Evolutionary conservation across 2,888 invertebrate genomes (phyloP).

Genomic region (Linnaemya tessellans): DNA sequence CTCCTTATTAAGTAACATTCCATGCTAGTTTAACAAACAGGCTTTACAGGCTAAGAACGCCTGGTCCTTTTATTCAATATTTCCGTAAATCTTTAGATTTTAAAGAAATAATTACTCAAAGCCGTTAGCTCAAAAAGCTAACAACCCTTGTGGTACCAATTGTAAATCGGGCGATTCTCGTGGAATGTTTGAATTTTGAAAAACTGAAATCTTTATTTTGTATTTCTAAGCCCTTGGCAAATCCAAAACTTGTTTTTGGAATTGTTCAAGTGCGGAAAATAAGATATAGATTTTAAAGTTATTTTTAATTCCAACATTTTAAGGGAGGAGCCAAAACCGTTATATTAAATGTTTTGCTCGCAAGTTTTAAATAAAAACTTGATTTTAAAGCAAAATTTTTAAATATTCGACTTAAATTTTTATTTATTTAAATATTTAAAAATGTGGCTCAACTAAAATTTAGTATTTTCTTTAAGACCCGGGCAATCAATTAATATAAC

Average conservation of each 20-base stretch:
- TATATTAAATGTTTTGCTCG: conserved; percentile 36
- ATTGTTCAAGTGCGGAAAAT: not conserved
- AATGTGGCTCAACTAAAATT: not conserved
- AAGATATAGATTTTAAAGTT: conserved; percentile 35
- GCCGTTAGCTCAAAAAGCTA: not conserved
- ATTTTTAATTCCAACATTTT: conserved; percentile 20
- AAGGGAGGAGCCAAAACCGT: conserved; percentile 32
- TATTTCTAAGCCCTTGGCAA: not conserved
- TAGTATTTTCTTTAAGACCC: conserved; percentile 11
- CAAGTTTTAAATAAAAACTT: conserved; percentile 4
- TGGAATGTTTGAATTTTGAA: conserved; percentile 29
- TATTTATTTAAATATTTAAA: conserved; percentile 35
- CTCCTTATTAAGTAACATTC: conserved; percentile 25
- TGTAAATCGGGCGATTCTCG: not conserved
- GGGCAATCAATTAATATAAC: conserved; percentile 42
- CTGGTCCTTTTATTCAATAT: conserved; percentile 29
- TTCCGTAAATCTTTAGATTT: conserved; percentile 42
- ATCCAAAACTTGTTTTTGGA: conserved; percentile 10
- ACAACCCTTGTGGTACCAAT: conserved; percentile 42
- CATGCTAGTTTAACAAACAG: conserved; percentile 62
- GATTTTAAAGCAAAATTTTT: conserved; percentile 73
- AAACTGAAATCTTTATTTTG: conserved; percentile 12
- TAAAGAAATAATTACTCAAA: not conserved
- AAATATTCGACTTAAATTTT: conserved; percentile 29
- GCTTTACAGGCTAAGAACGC: conserved; percentile 68